Base-by-base conservation (phyloP, 2,888 invertebrate genomes). In the Coenonympha arcania region DNA sequence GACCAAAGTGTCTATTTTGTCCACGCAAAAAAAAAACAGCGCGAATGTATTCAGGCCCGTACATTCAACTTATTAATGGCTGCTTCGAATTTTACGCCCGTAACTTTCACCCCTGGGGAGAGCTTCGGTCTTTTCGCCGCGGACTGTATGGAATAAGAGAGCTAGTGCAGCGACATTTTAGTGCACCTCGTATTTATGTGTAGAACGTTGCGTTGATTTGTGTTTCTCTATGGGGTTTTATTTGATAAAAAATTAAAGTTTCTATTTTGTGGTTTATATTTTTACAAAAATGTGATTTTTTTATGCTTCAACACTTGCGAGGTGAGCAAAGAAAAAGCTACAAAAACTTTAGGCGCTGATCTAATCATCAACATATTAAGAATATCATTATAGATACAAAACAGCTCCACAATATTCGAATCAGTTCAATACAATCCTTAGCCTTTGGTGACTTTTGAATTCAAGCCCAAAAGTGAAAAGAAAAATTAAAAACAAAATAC, bases 51-150 rank as follows among this genome's bases (percentile, higher is more conserved):
- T 49, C 43, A 37, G 49, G 20, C 34, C 37, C 43, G 37, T 43
- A 43, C 43, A 43, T 49, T 43, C 43, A 49, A 49, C 49, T 49
- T 49, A 49, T 43, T 36, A 45, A 45, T 45, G 49, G 41, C 49
- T 49, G 43, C 43, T 48, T 43, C 42, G 43, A 36, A 49, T 49
- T 49, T 49, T 43, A 43, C 49, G 43, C 43, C 43, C 30, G 49
- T 43, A 42, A 49, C 49, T 49, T 49, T 49, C 40, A 13, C 19
- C 49, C 26, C 49, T 22, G 22, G 49, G 42, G 49, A 37, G 37
- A 22, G 43, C 37, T 42, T 43, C 30, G 37, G 31, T 28, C 30
- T 49, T 49, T 49, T 49, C 18, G 41, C 37, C 11, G 22, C 37
- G 37, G 43, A 43, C 37, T 19, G 4, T 42, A 37, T 36, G 28